These are phyloP conservation scores for Procavia capensis DNA, from an alignment of 2,113 vertebrate species.

Conservation along the genomic window DNA sequence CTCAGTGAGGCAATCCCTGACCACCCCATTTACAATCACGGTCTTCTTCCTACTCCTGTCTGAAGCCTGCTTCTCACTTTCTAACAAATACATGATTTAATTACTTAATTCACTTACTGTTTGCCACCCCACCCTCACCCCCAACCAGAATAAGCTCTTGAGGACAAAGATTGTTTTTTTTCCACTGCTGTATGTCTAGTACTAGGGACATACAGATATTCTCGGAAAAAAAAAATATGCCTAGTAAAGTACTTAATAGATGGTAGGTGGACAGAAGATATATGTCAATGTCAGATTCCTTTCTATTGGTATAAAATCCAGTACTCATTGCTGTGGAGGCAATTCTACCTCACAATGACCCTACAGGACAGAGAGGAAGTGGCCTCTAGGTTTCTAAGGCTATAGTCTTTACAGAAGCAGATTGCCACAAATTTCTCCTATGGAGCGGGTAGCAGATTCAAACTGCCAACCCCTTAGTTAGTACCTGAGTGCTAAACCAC, in stretches of 20 bases:
- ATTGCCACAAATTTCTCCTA: not conserved
- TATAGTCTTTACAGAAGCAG: not conserved
- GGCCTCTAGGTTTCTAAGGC: too few relatives aligned
- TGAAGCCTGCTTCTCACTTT: not conserved
- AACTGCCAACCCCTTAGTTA: not conserved
- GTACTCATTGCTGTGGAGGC: too few relatives aligned
- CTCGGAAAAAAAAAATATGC: not conserved
- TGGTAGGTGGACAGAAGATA: not conserved
- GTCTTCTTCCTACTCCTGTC: not conserved
- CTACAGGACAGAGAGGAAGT: too few relatives aligned
- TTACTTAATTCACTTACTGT: constrained; percentile 31
- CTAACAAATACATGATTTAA: not conserved
- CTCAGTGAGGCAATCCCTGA: not conserved
- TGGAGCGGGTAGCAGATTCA: not conserved
- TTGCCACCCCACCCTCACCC: not conserved
- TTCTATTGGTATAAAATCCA: not conserved
- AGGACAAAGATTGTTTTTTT: constrained; percentile 18
- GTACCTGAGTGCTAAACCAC: not conserved
- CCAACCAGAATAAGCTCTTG: constrained; percentile 2
- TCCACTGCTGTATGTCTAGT: not conserved
- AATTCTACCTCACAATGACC: too few relatives aligned
- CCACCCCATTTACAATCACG: not conserved
- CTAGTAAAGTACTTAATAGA: not conserved
- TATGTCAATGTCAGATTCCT: not conserved
- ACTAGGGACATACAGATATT: not conserved